Evolutionary conservation across 2,888 invertebrate genomes (phyloP).

Genomic region (Hydroisotoma schaefferi): DNA sequence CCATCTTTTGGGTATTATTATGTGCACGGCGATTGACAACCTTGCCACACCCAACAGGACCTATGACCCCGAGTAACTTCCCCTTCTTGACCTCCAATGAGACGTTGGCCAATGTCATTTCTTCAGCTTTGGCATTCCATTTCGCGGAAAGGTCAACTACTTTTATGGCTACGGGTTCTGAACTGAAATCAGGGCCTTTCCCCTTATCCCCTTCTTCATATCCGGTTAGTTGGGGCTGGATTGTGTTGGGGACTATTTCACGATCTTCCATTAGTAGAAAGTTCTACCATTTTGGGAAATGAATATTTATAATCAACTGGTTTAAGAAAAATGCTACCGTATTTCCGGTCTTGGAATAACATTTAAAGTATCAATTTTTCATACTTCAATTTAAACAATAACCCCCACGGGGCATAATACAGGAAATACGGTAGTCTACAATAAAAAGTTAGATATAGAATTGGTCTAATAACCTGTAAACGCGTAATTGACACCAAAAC

Average conservation of each 20-base stretch:
- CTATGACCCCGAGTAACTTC: slow-evolving; percentile 55
- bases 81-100: slow-evolving; percentile 64
- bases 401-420: too few relatives aligned
- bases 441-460: too few relatives aligned
- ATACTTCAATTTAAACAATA: too few relatives aligned
- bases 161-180: slow-evolving; percentile 20
- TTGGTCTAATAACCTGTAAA: slow-evolving; percentile 58
- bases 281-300: slow-evolving; percentile 22
- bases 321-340: not conserved
- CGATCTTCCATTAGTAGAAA: slow-evolving; percentile 53
- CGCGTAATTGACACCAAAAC: slow-evolving; percentile 70
- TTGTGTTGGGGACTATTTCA: not conserved
- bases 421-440: too few relatives aligned
- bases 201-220: not conserved
- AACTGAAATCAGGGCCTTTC: not conserved
- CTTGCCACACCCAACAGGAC: slow-evolving; percentile 49
- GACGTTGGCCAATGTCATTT: slow-evolving; percentile 64
- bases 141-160: slow-evolving; percentile 41
- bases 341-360: too few relatives aligned
- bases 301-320: too few relatives aligned
- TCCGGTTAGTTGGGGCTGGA: not conserved
- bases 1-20: not conserved
- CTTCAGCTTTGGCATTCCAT: slow-evolving; percentile 49
- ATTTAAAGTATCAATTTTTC: too few relatives aligned
- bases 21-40: slow-evolving; percentile 20